Evolutionary conservation across 2,888 invertebrate genomes (phyloP), one percentile per base, ranked within the genome.

Genomic region (Apamea monoglypha): DNA sequence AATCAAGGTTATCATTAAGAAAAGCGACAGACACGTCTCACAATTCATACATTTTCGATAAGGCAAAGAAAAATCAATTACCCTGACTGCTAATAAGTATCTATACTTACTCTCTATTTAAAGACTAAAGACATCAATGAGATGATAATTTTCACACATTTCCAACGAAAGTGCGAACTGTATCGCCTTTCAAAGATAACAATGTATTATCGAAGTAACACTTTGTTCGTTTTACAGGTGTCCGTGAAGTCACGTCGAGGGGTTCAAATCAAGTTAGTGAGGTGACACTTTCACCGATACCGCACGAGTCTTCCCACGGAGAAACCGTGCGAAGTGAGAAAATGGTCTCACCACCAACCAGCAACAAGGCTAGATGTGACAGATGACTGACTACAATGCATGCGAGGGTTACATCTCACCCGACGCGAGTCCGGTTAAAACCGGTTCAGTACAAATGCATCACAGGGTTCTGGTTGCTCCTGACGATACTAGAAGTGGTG

Each of bases 301-400:
- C 92, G 93, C 94, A 92, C 91, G 87, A 85, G 90, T 79, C 89
- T 87, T 86, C 91, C 91, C 94, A 94, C 94, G 94, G 95, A 90
- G 95, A 96, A 96, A 96, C 94, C 95, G 96, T 95, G 96, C 92
- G 95, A 95, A 94, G 95, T 91, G 91, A 93, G 94, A 96, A 95
- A 96, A 96, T 96, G 96, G 88, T 92, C 93, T 92, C 92, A 92
- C 92, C 93, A 87, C 86, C 82, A 82, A 91, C 90, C 90, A 91
- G 90, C 86, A 90, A 91, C 90, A 92, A 92, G 88, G 91, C 91
- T 89, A 91, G 91, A 93, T 94, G 94, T 91, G 91, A 91, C 93
- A 96, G 96, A 93, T 96, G 95, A 96, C 85, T 90, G 86, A 91
- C 91, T 87, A 91, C 89, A 82, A 96, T 95, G 95, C 92, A 91